Evolutionary conservation across 2,113 vertebrate genomes (phyloP), one percentile per base, ranked within the genome.

Genomic region (Ia io): DNA sequence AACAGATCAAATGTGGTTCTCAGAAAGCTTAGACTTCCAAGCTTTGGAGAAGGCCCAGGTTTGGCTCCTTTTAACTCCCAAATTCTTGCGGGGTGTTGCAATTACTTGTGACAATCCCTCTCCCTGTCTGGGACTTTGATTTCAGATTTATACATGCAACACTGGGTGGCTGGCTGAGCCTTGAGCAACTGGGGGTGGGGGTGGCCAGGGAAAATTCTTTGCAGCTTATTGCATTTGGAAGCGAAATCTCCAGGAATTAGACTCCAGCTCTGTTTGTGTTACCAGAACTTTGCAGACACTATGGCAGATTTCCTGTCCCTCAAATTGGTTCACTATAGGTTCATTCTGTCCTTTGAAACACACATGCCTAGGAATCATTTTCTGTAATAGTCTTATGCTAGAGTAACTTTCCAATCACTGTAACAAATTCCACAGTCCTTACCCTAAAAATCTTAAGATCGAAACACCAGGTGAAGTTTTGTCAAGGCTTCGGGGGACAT

Each of bases 1-100:
- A 96, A 91, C 14, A 59, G 78, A 90, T 96, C 93, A 91, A 93
- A 94, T 91, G 96, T 93, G 78, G 71, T 91, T 97, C 94, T 97
- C 92, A 97, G 89, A 95, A 92, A 74, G 88, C 79, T 96, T 78
- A 93, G 90, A 89, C 74, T 95, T 93, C 71, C 47, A 89, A 93
- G 59, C 83, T 93, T 90, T 97, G 97, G 96, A 97, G 88, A 96
- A 95, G 82, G 82, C 94, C 97, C 95, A 97, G 96, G 93, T 93
- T 95, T 96, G 91, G 84, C 90, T 96, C 77, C 91, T 61, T 97
- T 97, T 96, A 93, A 93, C 77, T 97, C 94, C 84, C 93, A 92
- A 97, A 97, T 97, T 98, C 91, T 91, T 97, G 95, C 92, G 94
- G 95, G 96, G 97, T 97, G 95, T 96, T 97, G 93, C 95, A 97